Percentiles rank a stretch among this genome's conserved stretches.
These are phyloP conservation scores for Pongo pygmaeus DNA, from an alignment of 2,113 vertebrate genomes.

Conservation along the genomic window DNA sequence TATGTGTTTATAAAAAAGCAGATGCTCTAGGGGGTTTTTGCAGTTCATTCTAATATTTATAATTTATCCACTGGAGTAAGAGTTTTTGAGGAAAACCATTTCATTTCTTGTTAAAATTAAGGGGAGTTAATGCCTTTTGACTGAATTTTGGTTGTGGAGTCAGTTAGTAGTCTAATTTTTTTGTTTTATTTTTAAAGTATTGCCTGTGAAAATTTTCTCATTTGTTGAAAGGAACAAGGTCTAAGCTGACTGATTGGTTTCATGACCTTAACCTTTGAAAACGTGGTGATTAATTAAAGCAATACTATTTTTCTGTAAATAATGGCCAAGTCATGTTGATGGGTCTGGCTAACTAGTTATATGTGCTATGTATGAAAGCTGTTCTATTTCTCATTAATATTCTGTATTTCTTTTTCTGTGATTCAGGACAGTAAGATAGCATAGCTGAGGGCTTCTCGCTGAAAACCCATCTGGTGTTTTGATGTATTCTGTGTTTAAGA, in stretches of 20 bases:
- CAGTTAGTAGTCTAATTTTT: neutral
- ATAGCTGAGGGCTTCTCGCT: neutral
- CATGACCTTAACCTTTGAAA: constrained; percentile 48
- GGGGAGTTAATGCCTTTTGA: constrained; percentile 25
- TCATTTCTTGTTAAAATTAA: constrained; percentile 57
- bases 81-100: constrained; percentile 50
- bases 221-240: constrained; percentile 17
- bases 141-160: constrained; percentile 54
- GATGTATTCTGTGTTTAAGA: neutral
- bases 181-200: neutral
- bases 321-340: neutral
- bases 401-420: neutral
- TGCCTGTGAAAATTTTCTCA: neutral
- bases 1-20: constrained; percentile 57
- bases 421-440: neutral
- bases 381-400: constrained; percentile 41
- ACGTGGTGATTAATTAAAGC: constrained; percentile 5
- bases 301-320: neutral
- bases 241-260: neutral
- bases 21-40: neutral
- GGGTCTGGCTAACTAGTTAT: neutral
- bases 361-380: constrained; percentile 23
- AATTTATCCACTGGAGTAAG: constrained; percentile 16
- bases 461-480: neutral
- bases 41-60: constrained; percentile 16